These are phyloP conservation scores for Sorex maritimensis DNA, from an alignment of 2,797 vertebrate genomes.

Conservation along the genomic window DNA sequence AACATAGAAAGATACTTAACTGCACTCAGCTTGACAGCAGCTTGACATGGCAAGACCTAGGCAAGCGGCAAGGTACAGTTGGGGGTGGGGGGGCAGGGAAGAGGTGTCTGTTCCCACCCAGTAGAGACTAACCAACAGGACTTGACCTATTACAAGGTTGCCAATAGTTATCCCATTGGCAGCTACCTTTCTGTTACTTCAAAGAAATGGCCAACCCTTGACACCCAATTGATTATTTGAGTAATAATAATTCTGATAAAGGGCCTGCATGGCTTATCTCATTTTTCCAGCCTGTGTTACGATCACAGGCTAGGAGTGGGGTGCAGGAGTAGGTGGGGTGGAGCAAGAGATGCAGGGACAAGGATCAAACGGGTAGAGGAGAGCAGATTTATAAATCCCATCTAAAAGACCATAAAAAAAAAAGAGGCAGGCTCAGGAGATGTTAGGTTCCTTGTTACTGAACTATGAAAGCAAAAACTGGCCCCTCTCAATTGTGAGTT, in stretches of 20 bases:
- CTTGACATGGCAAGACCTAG: constrained; percentile 38
- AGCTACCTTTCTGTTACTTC: neutral
- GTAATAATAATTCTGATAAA: neutral
- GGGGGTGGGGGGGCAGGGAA: rapidly evolving
- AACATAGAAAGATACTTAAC: constrained; percentile 56
- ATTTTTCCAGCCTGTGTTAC: neutral
- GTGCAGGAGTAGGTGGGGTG: too few relatives aligned
- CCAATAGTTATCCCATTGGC: neutral
- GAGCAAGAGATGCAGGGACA: neutral
- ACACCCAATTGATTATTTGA: neutral
- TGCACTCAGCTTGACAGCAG: neutral
- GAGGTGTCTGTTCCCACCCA: neutral
- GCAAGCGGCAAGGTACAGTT: neutral
- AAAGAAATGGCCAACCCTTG: neutral
- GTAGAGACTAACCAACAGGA: neutral
- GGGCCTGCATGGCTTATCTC: neutral
- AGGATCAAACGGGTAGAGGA: neutral
- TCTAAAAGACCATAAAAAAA: constrained; percentile 15
- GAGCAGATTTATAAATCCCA: neutral
- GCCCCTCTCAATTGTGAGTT: neutral
- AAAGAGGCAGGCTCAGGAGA: neutral
- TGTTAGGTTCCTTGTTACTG: neutral
- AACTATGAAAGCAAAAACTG: neutral
- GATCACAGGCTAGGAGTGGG: neutral
- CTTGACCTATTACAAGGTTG: neutral